Evolutionary conservation across 2,888 invertebrate genomes (phyloP).

Genomic region (Pimpla rufipes): DNA sequence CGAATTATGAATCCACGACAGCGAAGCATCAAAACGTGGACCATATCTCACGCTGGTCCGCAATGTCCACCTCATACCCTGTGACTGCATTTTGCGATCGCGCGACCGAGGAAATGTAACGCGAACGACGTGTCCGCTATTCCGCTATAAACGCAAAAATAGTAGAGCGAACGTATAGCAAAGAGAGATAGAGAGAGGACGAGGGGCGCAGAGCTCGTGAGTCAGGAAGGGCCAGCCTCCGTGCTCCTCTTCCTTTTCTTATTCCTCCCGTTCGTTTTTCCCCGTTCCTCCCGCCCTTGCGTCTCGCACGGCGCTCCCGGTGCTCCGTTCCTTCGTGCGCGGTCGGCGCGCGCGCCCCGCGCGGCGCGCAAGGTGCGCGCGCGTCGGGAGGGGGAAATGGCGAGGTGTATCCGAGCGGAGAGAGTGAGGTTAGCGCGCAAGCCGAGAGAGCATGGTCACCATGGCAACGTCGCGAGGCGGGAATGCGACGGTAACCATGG

Average conservation of each 20-base stretch:
- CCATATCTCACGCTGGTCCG: too few relatives aligned
- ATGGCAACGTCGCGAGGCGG: conserved; percentile 87
- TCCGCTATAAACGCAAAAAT: conserved; percentile 33
- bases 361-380: conserved; percentile 29
- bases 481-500: conserved; percentile 85
- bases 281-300: conserved; percentile 48
- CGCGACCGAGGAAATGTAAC: conserved; percentile 19
- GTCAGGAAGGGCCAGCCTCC: conserved; percentile 67
- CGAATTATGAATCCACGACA: too few relatives aligned
- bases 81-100: background rate
- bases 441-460: conserved; percentile 84
- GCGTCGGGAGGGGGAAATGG: conserved; percentile 59
- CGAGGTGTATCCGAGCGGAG: conserved; percentile 57
- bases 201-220: conserved; percentile 61
- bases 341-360: conserved; percentile 54
- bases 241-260: conserved; percentile 16
- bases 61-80: too few relatives aligned
- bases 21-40: too few relatives aligned
- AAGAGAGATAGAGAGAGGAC: conserved; percentile 38
- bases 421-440: conserved; percentile 73
- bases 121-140: background rate
- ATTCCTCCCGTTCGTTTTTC: conserved; percentile 37
- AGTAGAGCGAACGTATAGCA: conserved; percentile 58
- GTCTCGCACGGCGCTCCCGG: conserved; percentile 51
- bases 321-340: conserved; percentile 57